Base-by-base conservation (phyloP, 2,888 invertebrate species). In the Mythimna ferrago region DNA sequence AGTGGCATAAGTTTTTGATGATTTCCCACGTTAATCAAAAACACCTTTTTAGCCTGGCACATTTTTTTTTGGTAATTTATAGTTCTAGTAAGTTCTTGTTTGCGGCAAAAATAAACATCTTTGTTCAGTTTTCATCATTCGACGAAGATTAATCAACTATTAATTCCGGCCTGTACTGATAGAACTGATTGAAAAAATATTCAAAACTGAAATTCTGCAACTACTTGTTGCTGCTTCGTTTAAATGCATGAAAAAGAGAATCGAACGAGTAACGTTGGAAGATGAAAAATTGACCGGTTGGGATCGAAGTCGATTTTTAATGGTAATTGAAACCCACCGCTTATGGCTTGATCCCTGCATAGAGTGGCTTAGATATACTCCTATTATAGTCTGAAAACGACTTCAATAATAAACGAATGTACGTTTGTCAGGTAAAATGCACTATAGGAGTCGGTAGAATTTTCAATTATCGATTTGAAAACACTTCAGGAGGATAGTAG, bases 211-310 rank as follows among this genome's bases (percentile, higher is more conserved):
- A 82, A 56, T 63, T 41, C 62, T 44, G 69, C 82, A 66, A 70
- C 81, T 57, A 68, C 82, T 70, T 81, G 82, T 79, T 81, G 78
- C 82, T 82, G 41, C 66, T 81, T 78, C 78, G 48, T 79, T 78
- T 69, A 81, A 82, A 82, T 82, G 77, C 78, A 82, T 82, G 78
- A 69, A 79, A 48, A 79, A 70, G 69, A 63, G 82, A 66, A 82
- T 76, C 66, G 41, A 66, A 64, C 58, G 70, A 60, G 62, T 56
- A 54, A 38, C 66, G 58, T 66, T 26, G 54, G 38, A 71, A 78
- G 32, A 71, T 79, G 78, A 79, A 71, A 78, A 64, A 78, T 82
- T 64, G 64, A 10, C 10, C 60, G 32, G 48, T 61, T 57, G 44
- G 58, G 38, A 32, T 19, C 32, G 21, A 56, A 71, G 57, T 63